phyloP scores from a whole-genome alignment of 2,888 invertebrate genomes.

The Tinea pellionella region DNA sequence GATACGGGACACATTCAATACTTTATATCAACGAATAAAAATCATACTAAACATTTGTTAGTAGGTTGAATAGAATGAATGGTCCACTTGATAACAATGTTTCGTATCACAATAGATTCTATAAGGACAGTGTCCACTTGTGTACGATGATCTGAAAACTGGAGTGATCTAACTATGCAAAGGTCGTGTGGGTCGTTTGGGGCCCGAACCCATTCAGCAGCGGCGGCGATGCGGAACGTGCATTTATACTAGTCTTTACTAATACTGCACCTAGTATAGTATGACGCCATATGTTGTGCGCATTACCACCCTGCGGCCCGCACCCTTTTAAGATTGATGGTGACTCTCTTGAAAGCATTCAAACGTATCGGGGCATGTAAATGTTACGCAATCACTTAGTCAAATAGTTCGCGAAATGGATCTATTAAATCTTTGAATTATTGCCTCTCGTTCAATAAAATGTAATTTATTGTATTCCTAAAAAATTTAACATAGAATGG shows the following conservation, averaged over 20 bases:
- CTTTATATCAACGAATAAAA: background rate
- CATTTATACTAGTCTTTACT: background rate
- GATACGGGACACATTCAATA: background rate
- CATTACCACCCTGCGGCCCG: conserved; percentile 45
- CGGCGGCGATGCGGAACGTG: conserved; percentile 43
- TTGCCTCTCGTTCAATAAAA: conserved; percentile 3
- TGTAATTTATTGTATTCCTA: background rate
- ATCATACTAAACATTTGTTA: background rate
- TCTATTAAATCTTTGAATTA: background rate
- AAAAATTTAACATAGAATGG: too few species aligned
- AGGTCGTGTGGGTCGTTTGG: background rate
- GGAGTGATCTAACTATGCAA: background rate
- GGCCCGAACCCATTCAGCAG: conserved; percentile 33
- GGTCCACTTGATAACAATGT: background rate
- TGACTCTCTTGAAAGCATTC: conserved; percentile 46
- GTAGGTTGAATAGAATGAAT: background rate
- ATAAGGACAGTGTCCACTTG: conserved; percentile 34
- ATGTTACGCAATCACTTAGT: conserved; percentile 62
- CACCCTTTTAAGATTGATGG: conserved; percentile 64
- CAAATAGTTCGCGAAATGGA: conserved; percentile 46
- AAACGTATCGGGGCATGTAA: conserved; percentile 64
- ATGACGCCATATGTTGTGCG: conserved; percentile 57
- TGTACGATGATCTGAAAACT: conserved; percentile 27
- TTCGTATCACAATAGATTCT: background rate
- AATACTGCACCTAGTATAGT: background rate